Evolutionary conservation across 2,113 vertebrate species (phyloP).

Genomic region (Dipodomys stephensi): DNA sequence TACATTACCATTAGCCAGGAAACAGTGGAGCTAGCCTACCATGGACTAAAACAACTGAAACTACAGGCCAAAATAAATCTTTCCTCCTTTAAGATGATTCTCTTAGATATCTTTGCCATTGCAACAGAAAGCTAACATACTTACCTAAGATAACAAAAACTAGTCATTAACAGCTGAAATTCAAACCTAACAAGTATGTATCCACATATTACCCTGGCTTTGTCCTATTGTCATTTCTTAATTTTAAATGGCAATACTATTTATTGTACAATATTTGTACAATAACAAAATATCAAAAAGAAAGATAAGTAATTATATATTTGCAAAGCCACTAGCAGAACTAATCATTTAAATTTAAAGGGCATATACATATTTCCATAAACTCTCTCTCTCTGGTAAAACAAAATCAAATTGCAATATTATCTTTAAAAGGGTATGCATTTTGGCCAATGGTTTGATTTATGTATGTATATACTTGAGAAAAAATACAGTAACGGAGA

Average conservation of each 20-base stretch:
- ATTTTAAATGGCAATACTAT: background rate
- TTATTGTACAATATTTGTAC: background rate
- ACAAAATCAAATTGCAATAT: background rate
- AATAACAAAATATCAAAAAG: background rate
- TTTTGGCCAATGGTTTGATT: constrained; percentile 2
- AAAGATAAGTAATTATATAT: background rate
- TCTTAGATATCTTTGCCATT: background rate
- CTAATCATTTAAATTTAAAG: constrained; percentile 40
- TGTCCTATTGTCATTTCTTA: background rate
- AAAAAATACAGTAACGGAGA: background rate
- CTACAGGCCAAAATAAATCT: background rate
- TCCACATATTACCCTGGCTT: background rate
- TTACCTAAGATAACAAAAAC: constrained; percentile 2
- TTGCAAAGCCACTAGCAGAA: background rate
- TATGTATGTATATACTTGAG: background rate
- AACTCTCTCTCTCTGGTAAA: background rate
- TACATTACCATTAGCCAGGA: background rate
- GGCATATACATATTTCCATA: background rate
- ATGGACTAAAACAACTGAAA: background rate
- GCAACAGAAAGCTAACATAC: background rate
- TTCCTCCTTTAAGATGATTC: background rate
- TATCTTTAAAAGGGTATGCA: background rate
- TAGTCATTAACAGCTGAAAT: constrained; percentile 8
- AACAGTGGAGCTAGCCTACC: background rate
- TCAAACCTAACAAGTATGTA: background rate